A percentile compares a stretch with the other conserved stretches of the same genome.
Conservation (phyloP, 2,888 invertebrate species). For the Lumbricus terrestris region DNA sequence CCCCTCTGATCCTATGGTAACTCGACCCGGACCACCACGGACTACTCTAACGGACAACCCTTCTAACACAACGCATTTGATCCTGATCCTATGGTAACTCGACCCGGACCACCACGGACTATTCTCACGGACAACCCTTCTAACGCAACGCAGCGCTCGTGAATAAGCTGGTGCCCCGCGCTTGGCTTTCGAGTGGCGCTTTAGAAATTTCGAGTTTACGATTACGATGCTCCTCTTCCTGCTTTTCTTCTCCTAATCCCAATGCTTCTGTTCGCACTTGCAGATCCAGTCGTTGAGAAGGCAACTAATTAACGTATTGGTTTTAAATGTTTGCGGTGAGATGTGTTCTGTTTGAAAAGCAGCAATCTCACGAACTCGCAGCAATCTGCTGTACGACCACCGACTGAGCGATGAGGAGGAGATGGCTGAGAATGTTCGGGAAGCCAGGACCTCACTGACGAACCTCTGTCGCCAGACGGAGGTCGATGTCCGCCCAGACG, state of each 20-base stretch:
- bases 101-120: no score
- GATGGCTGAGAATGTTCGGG: constrained; percentile 32
- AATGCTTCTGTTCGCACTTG: not conserved
- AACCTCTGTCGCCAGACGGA: constrained; percentile 50
- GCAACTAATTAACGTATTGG: not conserved
- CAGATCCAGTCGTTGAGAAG: not conserved
- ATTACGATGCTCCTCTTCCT: no score
- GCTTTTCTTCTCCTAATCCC: not conserved
- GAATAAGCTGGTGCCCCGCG: no score
- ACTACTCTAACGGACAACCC: no score
- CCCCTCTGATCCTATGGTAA: no score
- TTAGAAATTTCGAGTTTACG: no score
- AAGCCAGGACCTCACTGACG: constrained; percentile 42
- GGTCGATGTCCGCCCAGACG: constrained; percentile 57
- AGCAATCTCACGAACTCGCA: not conserved
- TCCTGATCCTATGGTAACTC: no score
- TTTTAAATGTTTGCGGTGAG: not conserved
- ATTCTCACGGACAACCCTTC: no score
- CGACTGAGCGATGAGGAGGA: constrained; percentile 44
- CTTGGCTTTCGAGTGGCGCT: no score
- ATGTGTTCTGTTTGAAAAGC: not conserved
- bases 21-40: no score
- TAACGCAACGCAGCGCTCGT: no score
- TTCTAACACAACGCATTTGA: no score
- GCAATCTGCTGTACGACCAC: constrained; percentile 71